Conservation (phyloP, 2,888 invertebrate genomes). For the Eilema caniola region DNA sequence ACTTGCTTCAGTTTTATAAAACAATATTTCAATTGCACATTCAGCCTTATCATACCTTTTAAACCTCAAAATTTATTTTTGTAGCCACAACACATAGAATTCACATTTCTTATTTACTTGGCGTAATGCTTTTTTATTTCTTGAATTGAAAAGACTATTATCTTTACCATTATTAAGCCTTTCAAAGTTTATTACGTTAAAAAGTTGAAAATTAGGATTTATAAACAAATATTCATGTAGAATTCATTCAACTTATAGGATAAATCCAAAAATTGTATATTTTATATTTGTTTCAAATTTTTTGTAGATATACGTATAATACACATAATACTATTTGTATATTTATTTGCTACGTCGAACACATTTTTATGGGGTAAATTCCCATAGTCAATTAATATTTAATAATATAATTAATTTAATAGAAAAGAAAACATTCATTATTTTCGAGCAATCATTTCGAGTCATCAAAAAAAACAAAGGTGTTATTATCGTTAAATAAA, state of each 20-base stretch:
- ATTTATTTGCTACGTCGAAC: constrained; percentile 53
- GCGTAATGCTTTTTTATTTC: background rate
- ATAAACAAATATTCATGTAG: background rate
- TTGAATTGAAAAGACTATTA: background rate
- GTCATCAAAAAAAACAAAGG: constrained; percentile 33
- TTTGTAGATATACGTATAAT: constrained; percentile 43
- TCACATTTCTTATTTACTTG: background rate
- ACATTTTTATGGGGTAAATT: constrained; percentile 52
- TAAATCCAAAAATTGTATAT: constrained; percentile 20
- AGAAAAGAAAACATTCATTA: constrained; percentile 17
- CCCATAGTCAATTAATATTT: constrained; percentile 40
- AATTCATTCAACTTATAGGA: constrained; percentile 14
- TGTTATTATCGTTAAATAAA: constrained; percentile 1
- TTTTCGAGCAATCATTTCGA: constrained; percentile 39
- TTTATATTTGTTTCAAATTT: constrained; percentile 22
- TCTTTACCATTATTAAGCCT: background rate
- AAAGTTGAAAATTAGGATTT: background rate
- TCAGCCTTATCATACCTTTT: no score
- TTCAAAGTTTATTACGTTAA: background rate
- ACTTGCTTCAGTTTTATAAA: no score
- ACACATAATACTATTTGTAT: constrained; percentile 48
- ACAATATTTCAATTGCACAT: no score
- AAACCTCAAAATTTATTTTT: background rate
- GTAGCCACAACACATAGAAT: background rate
- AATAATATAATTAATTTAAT: constrained; percentile 33